Percentiles rank a stretch among this genome's conserved stretches.
Conservation (phyloP, 2,888 invertebrate genomes). For the Aleiodes testaceus region DNA sequence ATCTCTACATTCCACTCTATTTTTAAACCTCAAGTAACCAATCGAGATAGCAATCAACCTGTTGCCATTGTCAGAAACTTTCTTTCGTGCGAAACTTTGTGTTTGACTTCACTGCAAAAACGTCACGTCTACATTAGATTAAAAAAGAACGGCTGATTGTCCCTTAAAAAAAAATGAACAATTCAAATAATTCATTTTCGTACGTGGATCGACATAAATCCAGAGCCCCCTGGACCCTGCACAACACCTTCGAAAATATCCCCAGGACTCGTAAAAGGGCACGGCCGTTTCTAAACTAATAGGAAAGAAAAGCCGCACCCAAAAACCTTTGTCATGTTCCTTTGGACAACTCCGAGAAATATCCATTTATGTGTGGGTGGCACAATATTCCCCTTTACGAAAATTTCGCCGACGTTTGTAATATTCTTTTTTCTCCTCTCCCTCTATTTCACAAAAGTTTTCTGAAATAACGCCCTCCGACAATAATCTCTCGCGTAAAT, state of each 20-base stretch:
- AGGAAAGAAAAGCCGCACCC: slow-evolving; percentile 34
- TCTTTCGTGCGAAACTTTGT: background rate
- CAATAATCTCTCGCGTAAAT: no score
- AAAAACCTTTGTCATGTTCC: slow-evolving; percentile 39
- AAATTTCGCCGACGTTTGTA: slow-evolving; percentile 33
- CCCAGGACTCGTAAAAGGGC: slow-evolving; percentile 38
- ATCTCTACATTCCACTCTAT: background rate
- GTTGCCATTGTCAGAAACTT: slow-evolving; percentile 14
- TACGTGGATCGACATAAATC: slow-evolving; percentile 44
- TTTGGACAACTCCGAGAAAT: slow-evolving; percentile 35
- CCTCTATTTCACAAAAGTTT: background rate
- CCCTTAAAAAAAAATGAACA: background rate
- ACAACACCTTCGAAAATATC: slow-evolving; percentile 11
- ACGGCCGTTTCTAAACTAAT: slow-evolving; percentile 33
- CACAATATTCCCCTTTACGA: slow-evolving; percentile 1
- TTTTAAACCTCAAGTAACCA: background rate
- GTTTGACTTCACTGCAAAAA: background rate
- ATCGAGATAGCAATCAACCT: slow-evolving; percentile 20
- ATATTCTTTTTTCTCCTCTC: slow-evolving; percentile 19
- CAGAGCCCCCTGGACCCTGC: background rate
- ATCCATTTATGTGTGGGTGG: slow-evolving; percentile 35
- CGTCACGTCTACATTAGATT: no score
- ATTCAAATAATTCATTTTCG: slow-evolving; percentile 19
- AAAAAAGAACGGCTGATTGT: no score
- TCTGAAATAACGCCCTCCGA: no score